phyloP scores from a whole-genome alignment of 2,797 vertebrate species.

The Myotis myotis region DNA sequence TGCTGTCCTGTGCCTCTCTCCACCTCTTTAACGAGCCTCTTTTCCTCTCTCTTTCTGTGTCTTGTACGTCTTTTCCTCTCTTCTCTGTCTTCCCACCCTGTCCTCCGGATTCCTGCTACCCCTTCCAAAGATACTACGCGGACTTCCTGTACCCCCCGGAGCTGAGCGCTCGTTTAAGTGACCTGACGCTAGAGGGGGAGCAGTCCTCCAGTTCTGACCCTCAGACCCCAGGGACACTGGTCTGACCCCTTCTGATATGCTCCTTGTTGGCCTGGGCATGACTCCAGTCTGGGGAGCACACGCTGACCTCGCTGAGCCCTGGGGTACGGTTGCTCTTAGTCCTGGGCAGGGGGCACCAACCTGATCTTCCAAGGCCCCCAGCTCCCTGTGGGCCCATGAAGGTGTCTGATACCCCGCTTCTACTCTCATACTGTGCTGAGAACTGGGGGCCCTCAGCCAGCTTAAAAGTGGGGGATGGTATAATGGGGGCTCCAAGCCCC shows the following conservation, averaged over 20 bases:
- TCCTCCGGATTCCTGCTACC: slow-evolving; percentile 73
- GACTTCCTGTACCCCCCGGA: slow-evolving; percentile 80
- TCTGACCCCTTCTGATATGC: slow-evolving; percentile 67
- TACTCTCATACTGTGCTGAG: slow-evolving; percentile 54
- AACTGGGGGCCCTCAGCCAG: slow-evolving; percentile 46
- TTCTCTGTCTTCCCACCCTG: slow-evolving; percentile 50
- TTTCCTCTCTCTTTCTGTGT: slow-evolving; percentile 60
- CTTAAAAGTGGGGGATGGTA: slow-evolving; percentile 23
- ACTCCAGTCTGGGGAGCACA: slow-evolving; percentile 42
- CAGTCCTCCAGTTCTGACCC: slow-evolving; percentile 78
- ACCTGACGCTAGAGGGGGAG: slow-evolving; percentile 78
- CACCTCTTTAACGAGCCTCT: slow-evolving; percentile 68
- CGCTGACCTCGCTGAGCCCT: slow-evolving; percentile 51
- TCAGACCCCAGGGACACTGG: slow-evolving; percentile 81
- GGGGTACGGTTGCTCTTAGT: slow-evolving; percentile 44
- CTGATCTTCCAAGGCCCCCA: slow-evolving; percentile 45
- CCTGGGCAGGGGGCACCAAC: background rate
- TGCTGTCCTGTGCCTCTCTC: slow-evolving; percentile 60
- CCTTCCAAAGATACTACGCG: slow-evolving; percentile 76
- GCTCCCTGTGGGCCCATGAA: background rate
- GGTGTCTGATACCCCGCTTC: slow-evolving; percentile 37
- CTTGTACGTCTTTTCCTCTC: slow-evolving; percentile 44
- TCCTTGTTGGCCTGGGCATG: slow-evolving; percentile 41
- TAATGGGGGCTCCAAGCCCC: slow-evolving; percentile 55
- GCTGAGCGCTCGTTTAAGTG: slow-evolving; percentile 76